Percentiles rank a stretch among this genome's conserved stretches.
Conservation (phyloP, 35 echinoderm and acorn worm genomes). For the Stichopus chloronotus region DNA sequence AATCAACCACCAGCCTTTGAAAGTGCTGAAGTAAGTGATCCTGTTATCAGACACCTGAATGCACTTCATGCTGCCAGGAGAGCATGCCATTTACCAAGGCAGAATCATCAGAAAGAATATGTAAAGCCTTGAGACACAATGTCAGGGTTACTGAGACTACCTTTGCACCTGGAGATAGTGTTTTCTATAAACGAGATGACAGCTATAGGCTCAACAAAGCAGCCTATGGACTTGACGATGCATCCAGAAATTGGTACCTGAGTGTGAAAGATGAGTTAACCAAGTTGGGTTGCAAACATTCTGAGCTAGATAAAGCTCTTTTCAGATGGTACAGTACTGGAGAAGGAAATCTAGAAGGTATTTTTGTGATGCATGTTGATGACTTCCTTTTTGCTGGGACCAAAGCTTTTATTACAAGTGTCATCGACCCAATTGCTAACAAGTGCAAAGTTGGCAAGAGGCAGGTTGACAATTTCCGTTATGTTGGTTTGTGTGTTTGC, state of each 20-base stretch:
- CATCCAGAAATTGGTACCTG: background rate
- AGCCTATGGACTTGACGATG: background rate
- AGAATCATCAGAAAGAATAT: slow-evolving; percentile 33
- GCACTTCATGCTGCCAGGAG: background rate
- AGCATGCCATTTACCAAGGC: slow-evolving; percentile 1
- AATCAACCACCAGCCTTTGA: background rate
- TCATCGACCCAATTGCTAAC: slow-evolving; percentile 46
- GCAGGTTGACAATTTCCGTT: no score
- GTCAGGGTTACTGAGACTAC: background rate
- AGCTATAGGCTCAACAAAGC: slow-evolving; percentile 44
- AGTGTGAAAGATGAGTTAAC: background rate
- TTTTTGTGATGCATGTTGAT: no score
- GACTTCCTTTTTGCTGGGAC: slow-evolving; percentile 63
- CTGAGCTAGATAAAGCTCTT: slow-evolving; percentile 1
- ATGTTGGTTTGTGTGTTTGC: no score
- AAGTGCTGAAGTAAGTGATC: background rate
- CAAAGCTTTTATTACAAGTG: slow-evolving; percentile 17
- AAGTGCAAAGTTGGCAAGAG: slow-evolving; percentile 60
- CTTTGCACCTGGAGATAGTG: slow-evolving; percentile 5
- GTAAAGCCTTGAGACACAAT: background rate
- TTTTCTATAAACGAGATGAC: slow-evolving; percentile 64
- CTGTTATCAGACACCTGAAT: no score
- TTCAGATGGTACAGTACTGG: background rate
- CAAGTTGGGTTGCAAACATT: background rate
- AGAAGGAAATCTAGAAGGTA: no score